Evolutionary conservation across 2,113 vertebrate species (phyloP), one percentile per base, ranked within the genome.

Genomic region (Lipophrys pholis): DNA sequence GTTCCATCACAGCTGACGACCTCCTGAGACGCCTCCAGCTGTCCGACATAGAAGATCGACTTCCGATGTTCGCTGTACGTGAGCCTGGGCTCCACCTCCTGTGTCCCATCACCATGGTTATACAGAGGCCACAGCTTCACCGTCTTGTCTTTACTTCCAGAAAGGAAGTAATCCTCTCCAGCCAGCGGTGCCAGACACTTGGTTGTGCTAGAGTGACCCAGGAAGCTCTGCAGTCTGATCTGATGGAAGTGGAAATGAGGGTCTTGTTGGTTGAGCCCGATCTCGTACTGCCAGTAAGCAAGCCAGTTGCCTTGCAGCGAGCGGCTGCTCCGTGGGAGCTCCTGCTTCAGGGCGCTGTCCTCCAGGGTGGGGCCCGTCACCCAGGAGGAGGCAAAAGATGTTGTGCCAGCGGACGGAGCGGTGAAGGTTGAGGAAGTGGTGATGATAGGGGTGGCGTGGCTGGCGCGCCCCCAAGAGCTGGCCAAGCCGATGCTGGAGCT

Each of bases 261-360:
- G 3, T 99, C 97, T 0, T 97, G 96, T 69, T 97, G 97, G 88
- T 94, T 99, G 16, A 98, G 95, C 0, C 98, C 97, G 0, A 99
- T 98, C 91, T 99, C 97, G 0, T 98, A 98, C 82, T 99, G 98
- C 98, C 98, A 99, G 87, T 99, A 97, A 0, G 98, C 98, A 89
- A 99, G 90, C 98, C 98, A 99, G 93, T 99, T 99, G 46, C 98
- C 97, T 17, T 96, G 96, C 42, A 99, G 93, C 53, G 94, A 93
- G 5, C 96, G 96, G 17, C 93, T 83, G 7, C 96, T 96, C 75
- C 94, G 96, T 0, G 95, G 95, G 8, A 99, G 95, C 15, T 99
- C 97, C 6, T 95, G 96, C 89, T 97, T 99, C 78, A 99, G 93
- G 0, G 93, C 81, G 0, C 94, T 94, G 78, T 97, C 97, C 73